A percentile compares a stretch with the other conserved stretches of the same genome.
phyloP scores from a whole-genome alignment of 37 sponge, comb jelly and placozoan genomes.

The Axinella damicornis region DNA sequence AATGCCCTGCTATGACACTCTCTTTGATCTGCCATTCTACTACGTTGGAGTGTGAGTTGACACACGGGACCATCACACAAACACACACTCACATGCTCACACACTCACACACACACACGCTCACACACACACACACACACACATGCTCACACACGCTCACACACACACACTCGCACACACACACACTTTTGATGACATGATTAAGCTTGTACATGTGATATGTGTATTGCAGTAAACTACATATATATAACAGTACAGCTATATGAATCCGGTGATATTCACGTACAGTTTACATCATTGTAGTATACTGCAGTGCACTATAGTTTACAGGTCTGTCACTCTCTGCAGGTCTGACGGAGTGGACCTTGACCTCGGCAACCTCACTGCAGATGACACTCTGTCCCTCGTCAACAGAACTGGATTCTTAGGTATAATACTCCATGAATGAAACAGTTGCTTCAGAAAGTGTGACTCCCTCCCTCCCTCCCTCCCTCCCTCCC shows the following conservation, averaged over 20 bases:
- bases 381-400: background rate
- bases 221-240: too few relatives aligned
- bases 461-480: background rate
- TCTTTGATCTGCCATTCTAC: conserved; percentile 68
- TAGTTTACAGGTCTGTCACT: too few relatives aligned
- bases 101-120: too few relatives aligned
- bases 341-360: conserved; percentile 21
- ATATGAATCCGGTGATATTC: too few relatives aligned
- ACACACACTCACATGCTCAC: background rate
- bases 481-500: background rate
- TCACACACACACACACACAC: conserved; percentile 2
- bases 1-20: conserved; percentile 25
- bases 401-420: conserved; percentile 1
- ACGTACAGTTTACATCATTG: too few relatives aligned
- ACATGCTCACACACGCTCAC: too few relatives aligned
- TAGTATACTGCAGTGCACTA: too few relatives aligned
- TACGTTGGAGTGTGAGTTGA: conserved; percentile 61
- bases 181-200: too few relatives aligned
- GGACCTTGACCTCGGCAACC: conserved; percentile 9
- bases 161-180: too few relatives aligned
- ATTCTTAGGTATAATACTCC: conserved; percentile 12
- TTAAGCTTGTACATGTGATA: too few relatives aligned
- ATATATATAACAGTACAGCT: too few relatives aligned
- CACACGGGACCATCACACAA: background rate
- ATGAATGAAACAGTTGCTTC: background rate